Base-by-base conservation (phyloP, 2,113 vertebrate genomes). In the Xenopus laevis region DNA sequence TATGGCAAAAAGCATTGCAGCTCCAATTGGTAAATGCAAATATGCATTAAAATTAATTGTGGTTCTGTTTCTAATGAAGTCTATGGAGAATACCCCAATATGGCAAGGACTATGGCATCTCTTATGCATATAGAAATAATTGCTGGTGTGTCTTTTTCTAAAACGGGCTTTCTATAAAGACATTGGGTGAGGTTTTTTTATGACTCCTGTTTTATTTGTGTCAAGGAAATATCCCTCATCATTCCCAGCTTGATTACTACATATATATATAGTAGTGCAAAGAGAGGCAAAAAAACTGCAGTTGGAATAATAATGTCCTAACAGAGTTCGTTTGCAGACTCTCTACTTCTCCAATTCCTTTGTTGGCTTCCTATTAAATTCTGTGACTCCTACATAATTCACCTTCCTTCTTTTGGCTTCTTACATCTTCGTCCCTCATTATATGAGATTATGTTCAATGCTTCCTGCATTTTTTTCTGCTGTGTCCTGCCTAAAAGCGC, bases 291-390 rank as follows among this genome's bases (percentile, higher is more conserved):
- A 58, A 71, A 50, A 71, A 46, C 71, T 40, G 46, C 71, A 40
- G 60, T 27, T 10, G 11, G 45, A 72, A 72, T 72, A 33, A 72
- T 53, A 21, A 72, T 61, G 46, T 64, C 63, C 53, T n/a, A 61
- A 62, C 60, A 64, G 71, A 72, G 71, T 72, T 52, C 71, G 33
- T 30, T 47, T 47, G 50, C 71, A 46, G 58, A 45, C 47, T 63
- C 71, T 61, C 71, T 72, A 63, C 60, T 61, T 45, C 71, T 72
- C 58, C 71, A 72, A 61, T 53, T 72, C 71, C 71, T 72, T 72
- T 72, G 71, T 72, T 72, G 71, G 71, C 58, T 72, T 72, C 71
- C 71, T 27, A 72, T 72, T 72, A 72, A 72, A 72, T 72, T 72
- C 71, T 52, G 59, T 63, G 71, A 60, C 62, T 59, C 71, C 71